Conservation (phyloP, 2,888 invertebrate species). For the Quadroppia sp. region DNA sequence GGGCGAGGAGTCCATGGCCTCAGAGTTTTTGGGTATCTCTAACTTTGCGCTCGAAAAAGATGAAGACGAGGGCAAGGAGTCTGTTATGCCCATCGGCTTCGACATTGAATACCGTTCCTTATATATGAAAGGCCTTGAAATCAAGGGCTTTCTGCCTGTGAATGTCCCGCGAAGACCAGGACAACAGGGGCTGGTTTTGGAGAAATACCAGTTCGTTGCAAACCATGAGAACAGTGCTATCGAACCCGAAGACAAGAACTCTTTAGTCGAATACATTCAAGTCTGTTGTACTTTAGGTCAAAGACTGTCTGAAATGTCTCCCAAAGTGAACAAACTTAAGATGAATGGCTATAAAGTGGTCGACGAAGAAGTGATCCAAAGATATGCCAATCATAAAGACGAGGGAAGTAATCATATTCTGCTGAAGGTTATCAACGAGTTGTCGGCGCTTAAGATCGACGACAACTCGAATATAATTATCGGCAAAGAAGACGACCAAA, state of each 20-base stretch:
- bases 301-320: background rate
- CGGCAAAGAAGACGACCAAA: background rate
- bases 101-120: slow-evolving; percentile 54
- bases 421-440: slow-evolving; percentile 34
- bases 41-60: background rate
- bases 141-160: slow-evolving; percentile 22
- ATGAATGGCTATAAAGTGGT: slow-evolving; percentile 19
- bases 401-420: slow-evolving; percentile 39
- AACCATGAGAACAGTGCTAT: slow-evolving; percentile 54
- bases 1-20: slow-evolving; percentile 11
- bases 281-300: slow-evolving; percentile 8
- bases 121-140: slow-evolving; percentile 63
- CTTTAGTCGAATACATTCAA: slow-evolving; percentile 45
- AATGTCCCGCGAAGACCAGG: slow-evolving; percentile 26
- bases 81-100: slow-evolving; percentile 34
- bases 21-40: slow-evolving; percentile 20
- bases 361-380: background rate
- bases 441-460: slow-evolving; percentile 42
- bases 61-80: slow-evolving; percentile 20
- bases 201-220: slow-evolving; percentile 76
- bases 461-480: slow-evolving; percentile 42
- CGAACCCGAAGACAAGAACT: slow-evolving; percentile 37
- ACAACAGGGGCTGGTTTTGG: slow-evolving; percentile 55
- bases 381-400: slow-evolving; percentile 7
- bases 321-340: slow-evolving; percentile 5